Conservation (phyloP, 1,140 invertebrate species). For the Hetaerina americana region DNA sequence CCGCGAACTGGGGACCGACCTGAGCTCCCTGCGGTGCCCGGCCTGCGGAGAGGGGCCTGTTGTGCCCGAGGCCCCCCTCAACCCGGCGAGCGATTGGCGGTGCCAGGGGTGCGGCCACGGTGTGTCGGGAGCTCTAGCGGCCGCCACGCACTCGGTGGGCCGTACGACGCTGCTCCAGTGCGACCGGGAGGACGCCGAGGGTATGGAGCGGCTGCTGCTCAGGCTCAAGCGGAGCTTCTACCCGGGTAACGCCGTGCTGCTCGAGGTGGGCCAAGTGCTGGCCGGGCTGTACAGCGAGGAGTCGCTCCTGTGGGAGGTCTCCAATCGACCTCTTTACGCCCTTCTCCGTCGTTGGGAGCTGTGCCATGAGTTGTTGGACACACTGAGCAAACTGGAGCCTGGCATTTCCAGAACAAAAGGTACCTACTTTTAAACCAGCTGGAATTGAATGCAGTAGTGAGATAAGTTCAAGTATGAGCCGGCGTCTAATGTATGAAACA, state of each 20-base stretch:
- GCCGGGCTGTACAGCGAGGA: background rate
- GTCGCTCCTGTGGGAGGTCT: background rate
- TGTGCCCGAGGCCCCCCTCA: conserved; percentile 15
- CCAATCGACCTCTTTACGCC: background rate
- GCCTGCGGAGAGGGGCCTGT: conserved; percentile 13
- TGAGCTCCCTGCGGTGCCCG: conserved; percentile 17
- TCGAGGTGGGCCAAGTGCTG: background rate
- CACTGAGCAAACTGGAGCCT: background rate
- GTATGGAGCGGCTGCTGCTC: background rate
- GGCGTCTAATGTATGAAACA: too few relatives aligned
- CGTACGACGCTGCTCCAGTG: background rate
- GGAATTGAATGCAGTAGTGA: too few relatives aligned
- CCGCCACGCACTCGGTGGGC: background rate
- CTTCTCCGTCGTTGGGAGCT: background rate
- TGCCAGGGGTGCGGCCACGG: conserved; percentile 15
- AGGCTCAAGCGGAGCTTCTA: background rate
- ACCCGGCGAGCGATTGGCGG: conserved; percentile 14
- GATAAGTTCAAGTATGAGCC: too few relatives aligned
- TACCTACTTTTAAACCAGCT: too few relatives aligned
- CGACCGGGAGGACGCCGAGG: background rate
- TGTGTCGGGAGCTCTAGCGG: background rate
- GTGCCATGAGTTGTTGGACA: background rate
- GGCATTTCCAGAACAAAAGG: background rate
- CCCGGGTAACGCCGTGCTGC: background rate
- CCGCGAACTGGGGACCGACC: conserved; percentile 17